A percentile compares a stretch with the other conserved stretches of the same genome.
Evolutionary conservation across 2,888 invertebrate genomes (phyloP).

Genomic region (Drosophila melanosoma): DNA sequence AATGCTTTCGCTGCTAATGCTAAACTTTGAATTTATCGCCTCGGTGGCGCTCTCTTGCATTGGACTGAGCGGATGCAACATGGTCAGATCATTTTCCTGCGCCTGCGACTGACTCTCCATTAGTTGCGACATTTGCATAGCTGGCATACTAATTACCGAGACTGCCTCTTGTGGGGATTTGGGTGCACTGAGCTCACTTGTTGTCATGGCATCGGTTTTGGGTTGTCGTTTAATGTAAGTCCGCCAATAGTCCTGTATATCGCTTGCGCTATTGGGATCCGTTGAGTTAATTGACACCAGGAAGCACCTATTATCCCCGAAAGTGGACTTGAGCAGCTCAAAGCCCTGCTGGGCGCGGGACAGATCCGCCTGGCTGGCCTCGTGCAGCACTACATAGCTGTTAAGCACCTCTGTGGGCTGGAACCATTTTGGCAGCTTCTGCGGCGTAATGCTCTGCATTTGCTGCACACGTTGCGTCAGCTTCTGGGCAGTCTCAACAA

Average conservation of each 20-base stretch:
- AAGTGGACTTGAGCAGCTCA: slow-evolving; percentile 93
- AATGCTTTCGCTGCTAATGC: slow-evolving; percentile 87
- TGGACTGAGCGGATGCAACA: slow-evolving; percentile 91
- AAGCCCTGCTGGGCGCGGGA: slow-evolving; percentile 93
- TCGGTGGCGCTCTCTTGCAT: slow-evolving; percentile 88
- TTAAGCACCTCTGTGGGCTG: slow-evolving; percentile 91
- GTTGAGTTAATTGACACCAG: slow-evolving; percentile 95
- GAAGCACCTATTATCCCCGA: slow-evolving; percentile 95
- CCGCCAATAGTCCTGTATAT: slow-evolving; percentile 94
- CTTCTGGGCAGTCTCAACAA: slow-evolving; percentile 92
- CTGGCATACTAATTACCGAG: slow-evolving; percentile 83
- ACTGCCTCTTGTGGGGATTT: slow-evolving; percentile 87
- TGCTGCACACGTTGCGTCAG: slow-evolving; percentile 93
- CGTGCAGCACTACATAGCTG: slow-evolving; percentile 96
- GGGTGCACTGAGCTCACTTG: slow-evolving; percentile 86
- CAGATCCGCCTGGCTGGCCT: slow-evolving; percentile 89
- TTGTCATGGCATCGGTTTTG: slow-evolving; percentile 83
- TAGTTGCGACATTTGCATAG: slow-evolving; percentile 81
- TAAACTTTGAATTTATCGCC: slow-evolving; percentile 86
- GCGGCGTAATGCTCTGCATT: slow-evolving; percentile 90
- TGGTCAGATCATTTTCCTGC: slow-evolving; percentile 81
- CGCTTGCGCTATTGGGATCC: slow-evolving; percentile 86
- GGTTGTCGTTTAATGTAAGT: slow-evolving; percentile 89
- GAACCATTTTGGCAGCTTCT: slow-evolving; percentile 94
- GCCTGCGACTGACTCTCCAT: slow-evolving; percentile 55